phyloP scores from a whole-genome alignment of 2,113 vertebrate species.

The Bucco capensis region DNA sequence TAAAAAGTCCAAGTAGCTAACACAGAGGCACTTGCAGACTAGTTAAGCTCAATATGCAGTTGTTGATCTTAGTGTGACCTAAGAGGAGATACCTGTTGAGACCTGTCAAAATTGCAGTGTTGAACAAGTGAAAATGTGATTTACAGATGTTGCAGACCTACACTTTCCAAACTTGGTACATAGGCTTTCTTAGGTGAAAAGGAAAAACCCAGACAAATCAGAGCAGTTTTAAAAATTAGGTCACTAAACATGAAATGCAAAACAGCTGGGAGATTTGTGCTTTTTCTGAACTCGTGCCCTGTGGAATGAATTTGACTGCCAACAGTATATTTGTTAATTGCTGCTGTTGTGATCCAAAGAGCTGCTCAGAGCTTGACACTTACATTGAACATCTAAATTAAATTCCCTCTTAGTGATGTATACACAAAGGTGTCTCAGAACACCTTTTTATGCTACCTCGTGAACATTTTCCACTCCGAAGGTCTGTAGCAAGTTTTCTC shows the following conservation, averaged over 20 bases:
- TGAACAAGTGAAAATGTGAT: neutral
- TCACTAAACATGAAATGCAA: neutral
- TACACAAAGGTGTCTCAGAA: neutral
- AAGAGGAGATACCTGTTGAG: slow-evolving; percentile 49
- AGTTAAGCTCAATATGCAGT: slow-evolving; percentile 50
- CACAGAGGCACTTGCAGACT: slow-evolving; percentile 42
- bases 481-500: neutral
- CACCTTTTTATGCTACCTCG: neutral
- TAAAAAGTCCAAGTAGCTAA: slow-evolving; percentile 60
- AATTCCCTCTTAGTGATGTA: slow-evolving; percentile 4
- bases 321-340: slow-evolving; percentile 56
- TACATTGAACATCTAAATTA: slow-evolving; percentile 45
- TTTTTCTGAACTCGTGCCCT: slow-evolving; percentile 7
- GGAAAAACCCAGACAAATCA: neutral
- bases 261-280: neutral
- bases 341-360: slow-evolving; percentile 36
- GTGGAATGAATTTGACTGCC: slow-evolving; percentile 20
- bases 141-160: slow-evolving; percentile 6
- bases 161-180: neutral
- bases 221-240: neutral
- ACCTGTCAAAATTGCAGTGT: slow-evolving; percentile 14
- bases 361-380: slow-evolving; percentile 35
- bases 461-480: neutral
- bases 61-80: slow-evolving; percentile 52
- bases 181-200: neutral